phyloP scores from a whole-genome alignment of 2,797 vertebrate species.

The Falco biarmicus region DNA sequence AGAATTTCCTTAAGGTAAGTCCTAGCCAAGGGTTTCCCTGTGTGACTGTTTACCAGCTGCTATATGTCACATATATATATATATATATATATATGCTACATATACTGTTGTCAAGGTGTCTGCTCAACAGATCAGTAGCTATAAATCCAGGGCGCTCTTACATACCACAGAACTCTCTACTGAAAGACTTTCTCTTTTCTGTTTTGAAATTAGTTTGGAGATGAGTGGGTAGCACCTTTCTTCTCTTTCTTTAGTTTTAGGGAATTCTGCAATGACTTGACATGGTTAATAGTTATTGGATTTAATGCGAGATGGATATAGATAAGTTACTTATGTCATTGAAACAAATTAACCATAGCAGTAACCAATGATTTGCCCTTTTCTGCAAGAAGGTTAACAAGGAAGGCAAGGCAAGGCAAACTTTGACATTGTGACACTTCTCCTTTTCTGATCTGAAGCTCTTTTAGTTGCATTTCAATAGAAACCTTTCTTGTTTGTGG shows the following conservation, averaged over 20 bases:
- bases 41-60: neutral
- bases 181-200: neutral
- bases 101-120: neutral
- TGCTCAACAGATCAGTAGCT: neutral
- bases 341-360: neutral
- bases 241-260: neutral
- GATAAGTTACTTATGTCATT: neutral
- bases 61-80: neutral
- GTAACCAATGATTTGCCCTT: neutral
- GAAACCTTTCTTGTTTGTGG: neutral
- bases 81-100: too few species aligned
- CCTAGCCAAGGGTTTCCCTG: neutral
- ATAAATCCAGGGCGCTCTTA: neutral
- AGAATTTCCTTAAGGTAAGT: constrained; percentile 92
- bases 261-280: neutral
- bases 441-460: neutral
- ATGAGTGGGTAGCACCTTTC: neutral
- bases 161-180: neutral
- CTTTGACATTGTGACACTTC: neutral
- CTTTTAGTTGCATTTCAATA: neutral
- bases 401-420: neutral
- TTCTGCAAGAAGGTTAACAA: neutral
- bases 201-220: neutral
- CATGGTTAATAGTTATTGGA: neutral
- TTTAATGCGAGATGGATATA: neutral